phyloP scores from a whole-genome alignment of 2,797 vertebrate genomes.

The Alca torda region DNA sequence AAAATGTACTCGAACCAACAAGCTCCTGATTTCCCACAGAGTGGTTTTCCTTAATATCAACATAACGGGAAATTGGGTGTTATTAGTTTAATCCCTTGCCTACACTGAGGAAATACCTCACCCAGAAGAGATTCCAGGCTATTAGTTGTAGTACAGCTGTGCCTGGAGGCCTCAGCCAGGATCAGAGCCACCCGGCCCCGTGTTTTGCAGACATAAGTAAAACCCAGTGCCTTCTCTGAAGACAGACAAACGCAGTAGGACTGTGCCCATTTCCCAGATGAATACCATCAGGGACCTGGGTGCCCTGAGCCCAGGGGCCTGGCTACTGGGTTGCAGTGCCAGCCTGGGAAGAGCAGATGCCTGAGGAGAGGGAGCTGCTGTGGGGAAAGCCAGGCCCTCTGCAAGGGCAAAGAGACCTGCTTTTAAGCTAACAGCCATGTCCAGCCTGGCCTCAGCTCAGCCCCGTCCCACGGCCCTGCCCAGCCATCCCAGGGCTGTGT shows the following conservation, averaged over 20 bases:
- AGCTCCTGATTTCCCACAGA: constrained; percentile 27
- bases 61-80: neutral
- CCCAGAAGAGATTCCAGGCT: constrained; percentile 6
- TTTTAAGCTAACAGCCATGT: neutral
- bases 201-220: neutral
- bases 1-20: neutral
- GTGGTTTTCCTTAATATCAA: constrained; percentile 8
- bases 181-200: neutral
- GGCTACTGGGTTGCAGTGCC: neutral
- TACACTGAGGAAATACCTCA: constrained; percentile 40
- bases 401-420: neutral
- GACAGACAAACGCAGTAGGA: neutral
- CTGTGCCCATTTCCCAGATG: neutral
- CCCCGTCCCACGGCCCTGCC: neutral
- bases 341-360: neutral
- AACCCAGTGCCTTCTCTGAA: neutral
- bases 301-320: neutral
- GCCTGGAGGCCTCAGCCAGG: neutral
- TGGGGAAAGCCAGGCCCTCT: neutral
- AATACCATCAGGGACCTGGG: neutral
- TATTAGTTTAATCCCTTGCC: constrained; percentile 36
- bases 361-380: neutral
- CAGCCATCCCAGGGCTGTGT: neutral
- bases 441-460: neutral
- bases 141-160: constrained; percentile 22